phyloP scores from a whole-genome alignment of 2,113 vertebrate species.

The Formicarius rufipectus region DNA sequence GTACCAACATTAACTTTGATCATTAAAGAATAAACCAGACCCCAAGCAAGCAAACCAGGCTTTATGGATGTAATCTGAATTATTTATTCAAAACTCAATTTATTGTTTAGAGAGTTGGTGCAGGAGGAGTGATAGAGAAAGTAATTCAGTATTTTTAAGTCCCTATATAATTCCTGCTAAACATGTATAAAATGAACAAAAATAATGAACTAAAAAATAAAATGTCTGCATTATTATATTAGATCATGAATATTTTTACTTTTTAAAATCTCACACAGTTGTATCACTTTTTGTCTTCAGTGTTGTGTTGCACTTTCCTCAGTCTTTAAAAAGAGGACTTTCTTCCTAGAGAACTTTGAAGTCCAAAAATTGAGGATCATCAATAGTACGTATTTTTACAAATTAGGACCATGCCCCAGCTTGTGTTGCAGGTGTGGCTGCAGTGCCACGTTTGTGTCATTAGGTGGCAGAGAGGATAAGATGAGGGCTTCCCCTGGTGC shows the following conservation, averaged over 20 bases:
- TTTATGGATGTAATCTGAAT: not conserved
- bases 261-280: not conserved
- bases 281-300: not conserved
- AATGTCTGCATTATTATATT: not conserved
- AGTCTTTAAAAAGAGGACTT: not conserved
- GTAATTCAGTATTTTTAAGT: not conserved
- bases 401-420: too few species aligned
- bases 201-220: not conserved
- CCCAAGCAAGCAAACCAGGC: not conserved
- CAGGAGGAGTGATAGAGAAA: rapidly evolving
- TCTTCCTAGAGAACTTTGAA: not conserved
- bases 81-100: not conserved
- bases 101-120: not conserved
- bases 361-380: not conserved
- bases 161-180: not conserved
- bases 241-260: not conserved
- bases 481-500: too few species aligned
- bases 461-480: too few species aligned
- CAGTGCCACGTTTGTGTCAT: too few species aligned
- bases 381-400: not conserved
- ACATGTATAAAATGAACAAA: not conserved
- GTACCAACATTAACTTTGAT: not conserved
- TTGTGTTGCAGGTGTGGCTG: too few species aligned
- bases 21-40: not conserved
- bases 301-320: not conserved